These are phyloP conservation scores for Dryocosmus kuriphilus DNA, from an alignment of 2,888 invertebrate species.

Conservation along the genomic window DNA sequence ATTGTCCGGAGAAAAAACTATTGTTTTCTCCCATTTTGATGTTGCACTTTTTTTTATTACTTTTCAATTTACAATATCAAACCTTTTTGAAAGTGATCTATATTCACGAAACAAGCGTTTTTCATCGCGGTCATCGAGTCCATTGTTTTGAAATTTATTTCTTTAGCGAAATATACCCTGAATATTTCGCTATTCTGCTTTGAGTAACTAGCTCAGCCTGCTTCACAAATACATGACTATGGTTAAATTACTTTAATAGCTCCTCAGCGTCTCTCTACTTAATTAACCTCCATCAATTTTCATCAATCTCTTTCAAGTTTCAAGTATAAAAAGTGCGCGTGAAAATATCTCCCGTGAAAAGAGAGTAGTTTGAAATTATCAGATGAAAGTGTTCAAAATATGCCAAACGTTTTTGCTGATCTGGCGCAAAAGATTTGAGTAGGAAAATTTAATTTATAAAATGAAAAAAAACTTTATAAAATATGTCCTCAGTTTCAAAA, in stretches of 20 bases:
- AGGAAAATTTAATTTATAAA: too few relatives aligned
- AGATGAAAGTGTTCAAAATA: background rate
- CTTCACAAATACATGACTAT: background rate
- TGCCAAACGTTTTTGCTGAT: background rate
- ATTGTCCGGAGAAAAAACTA: background rate
- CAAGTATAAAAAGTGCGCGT: background rate
- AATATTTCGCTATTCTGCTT: background rate
- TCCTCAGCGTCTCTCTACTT: background rate
- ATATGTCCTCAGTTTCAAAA: too few relatives aligned
- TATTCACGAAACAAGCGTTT: slow-evolving; percentile 20
- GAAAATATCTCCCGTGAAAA: background rate
- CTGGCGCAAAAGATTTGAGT: background rate
- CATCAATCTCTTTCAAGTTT: background rate
- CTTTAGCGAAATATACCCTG: background rate
- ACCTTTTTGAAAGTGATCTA: slow-evolving; percentile 15
- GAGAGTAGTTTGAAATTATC: background rate
- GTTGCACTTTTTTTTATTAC: background rate
- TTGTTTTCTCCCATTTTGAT: background rate
- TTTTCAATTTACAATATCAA: background rate
- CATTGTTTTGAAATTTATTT: slow-evolving; percentile 17
- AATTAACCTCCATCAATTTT: background rate
- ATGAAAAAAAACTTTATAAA: too few relatives aligned
- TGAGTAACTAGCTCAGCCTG: background rate
- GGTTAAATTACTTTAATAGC: background rate
- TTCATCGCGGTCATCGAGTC: background rate